phyloP scores from a whole-genome alignment of 30 jellyfish, hydroid and myxozoan genomes.

The Rhopilema esculentum region DNA sequence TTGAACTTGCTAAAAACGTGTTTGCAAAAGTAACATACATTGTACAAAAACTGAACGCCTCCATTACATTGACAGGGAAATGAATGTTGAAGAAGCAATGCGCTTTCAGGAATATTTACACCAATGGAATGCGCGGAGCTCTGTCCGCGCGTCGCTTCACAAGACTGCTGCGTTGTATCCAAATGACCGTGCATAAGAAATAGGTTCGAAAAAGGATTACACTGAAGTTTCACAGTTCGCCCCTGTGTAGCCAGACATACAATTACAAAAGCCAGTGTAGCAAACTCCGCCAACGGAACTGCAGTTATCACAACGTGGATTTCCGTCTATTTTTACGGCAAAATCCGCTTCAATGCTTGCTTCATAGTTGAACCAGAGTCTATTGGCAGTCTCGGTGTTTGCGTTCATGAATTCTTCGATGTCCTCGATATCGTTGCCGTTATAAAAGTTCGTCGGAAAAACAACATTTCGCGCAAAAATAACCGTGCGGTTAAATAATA shows the following conservation, averaged over 20 bases:
- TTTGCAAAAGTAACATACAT: too few species aligned
- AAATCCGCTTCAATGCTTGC: slow-evolving; percentile 83
- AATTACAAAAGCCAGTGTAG: slow-evolving; percentile 89
- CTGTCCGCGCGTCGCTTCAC: background rate
- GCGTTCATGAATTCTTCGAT: slow-evolving; percentile 87
- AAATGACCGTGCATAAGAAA: background rate
- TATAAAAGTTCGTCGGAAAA: slow-evolving; percentile 58
- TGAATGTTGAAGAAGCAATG: too few species aligned
- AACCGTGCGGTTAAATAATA: slow-evolving; percentile 84
- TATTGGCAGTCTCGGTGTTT: slow-evolving; percentile 74
- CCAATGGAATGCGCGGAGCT: background rate
- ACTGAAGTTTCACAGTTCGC: slow-evolving; percentile 70
- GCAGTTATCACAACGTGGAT: slow-evolving; percentile 87
- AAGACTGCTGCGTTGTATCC: background rate
- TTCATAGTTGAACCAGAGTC: slow-evolving; percentile 88
- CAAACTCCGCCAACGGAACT: slow-evolving; percentile 88
- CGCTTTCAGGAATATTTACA: too few species aligned
- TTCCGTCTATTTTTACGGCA: slow-evolving; percentile 83
- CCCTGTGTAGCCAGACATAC: slow-evolving; percentile 92
- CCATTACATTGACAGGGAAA: too few species aligned
- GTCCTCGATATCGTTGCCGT: slow-evolving; percentile 86
- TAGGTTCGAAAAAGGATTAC: background rate
- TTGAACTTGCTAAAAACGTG: too few species aligned
- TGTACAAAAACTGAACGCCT: too few species aligned
- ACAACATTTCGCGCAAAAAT: slow-evolving; percentile 83